phyloP scores from a whole-genome alignment of 64 coral and sea anemone species.

The Montipora sp. region DNA sequence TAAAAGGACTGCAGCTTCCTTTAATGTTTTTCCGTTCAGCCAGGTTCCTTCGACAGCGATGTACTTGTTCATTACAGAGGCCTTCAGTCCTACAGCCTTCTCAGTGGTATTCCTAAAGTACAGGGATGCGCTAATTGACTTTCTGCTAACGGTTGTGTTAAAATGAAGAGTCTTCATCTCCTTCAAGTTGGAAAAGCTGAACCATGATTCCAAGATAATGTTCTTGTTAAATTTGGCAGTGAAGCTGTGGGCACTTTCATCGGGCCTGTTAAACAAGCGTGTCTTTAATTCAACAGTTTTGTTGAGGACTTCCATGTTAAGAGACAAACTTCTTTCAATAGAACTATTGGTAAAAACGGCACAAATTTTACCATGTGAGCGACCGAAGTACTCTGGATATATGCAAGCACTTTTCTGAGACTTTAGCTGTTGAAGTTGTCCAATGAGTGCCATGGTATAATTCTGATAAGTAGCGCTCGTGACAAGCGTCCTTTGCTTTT shows the following conservation, averaged over 20 bases:
- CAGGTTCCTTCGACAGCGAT: conserved; percentile 58
- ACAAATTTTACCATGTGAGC: conserved; percentile 71
- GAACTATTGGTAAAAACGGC: conserved; percentile 65
- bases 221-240: conserved; percentile 75
- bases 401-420: conserved; percentile 65
- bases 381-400: conserved; percentile 61
- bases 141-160: conserved; percentile 74
- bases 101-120: conserved; percentile 70
- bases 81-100: conserved; percentile 65
- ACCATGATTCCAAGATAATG: conserved; percentile 75
- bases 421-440: conserved; percentile 43
- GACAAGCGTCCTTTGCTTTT: conserved; percentile 60
- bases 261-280: conserved; percentile 37
- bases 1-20: conserved; percentile 65
- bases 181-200: conserved; percentile 34
- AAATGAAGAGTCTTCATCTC: conserved; percentile 59
- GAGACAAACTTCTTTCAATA: conserved; percentile 64
- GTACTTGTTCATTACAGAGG: conserved; percentile 65
- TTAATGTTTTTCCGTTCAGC: conserved; percentile 55
- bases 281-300: conserved; percentile 78
- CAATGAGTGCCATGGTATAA: conserved; percentile 67
- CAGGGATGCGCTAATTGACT: conserved; percentile 46
- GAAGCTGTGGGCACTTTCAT: conserved; percentile 20
- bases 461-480: conserved; percentile 79
- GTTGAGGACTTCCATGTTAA: conserved; percentile 72